Conservation (phyloP, 2,797 vertebrate genomes). For the Setipinna tenuifilis region DNA sequence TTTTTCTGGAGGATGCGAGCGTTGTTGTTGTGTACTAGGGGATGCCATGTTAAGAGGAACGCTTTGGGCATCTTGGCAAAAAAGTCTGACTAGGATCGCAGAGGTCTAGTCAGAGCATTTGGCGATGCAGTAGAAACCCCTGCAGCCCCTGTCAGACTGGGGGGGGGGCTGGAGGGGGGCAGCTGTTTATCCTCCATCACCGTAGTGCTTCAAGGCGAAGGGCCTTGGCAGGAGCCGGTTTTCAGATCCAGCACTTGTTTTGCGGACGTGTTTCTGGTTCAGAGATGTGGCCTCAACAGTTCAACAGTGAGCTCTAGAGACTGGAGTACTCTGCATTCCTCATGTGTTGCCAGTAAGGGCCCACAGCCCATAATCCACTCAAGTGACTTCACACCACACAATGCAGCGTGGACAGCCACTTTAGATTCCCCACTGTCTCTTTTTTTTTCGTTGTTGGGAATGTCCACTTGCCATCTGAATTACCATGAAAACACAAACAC, state of each 20-base stretch:
- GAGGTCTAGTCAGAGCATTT: not conserved
- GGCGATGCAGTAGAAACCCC: not conserved
- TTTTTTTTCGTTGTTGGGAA: not conserved
- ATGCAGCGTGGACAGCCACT: not conserved
- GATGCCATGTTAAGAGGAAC: not conserved
- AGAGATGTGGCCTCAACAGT: conserved; percentile 55
- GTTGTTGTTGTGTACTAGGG: not conserved
- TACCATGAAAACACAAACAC: not conserved
- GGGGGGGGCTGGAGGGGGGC: not conserved
- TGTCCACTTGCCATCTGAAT: not conserved
- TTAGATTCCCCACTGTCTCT: not conserved
- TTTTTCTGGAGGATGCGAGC: not conserved
- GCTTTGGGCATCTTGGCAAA: not conserved
- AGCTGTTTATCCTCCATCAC: not conserved
- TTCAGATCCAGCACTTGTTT: conserved; percentile 50
- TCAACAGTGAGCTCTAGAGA: not conserved
- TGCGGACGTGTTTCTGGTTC: not conserved
- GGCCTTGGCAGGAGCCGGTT: conserved; percentile 59
- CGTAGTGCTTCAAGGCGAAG: not conserved
- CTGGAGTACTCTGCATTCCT: conserved; percentile 11
- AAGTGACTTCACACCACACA: conserved; percentile 11
- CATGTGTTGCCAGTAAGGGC: not conserved
- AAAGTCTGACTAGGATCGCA: not conserved
- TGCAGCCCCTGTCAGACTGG: not conserved
- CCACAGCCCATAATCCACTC: not conserved